phyloP scores from a whole-genome alignment of 2,113 vertebrate species.

The Nematolebias whitei region DNA sequence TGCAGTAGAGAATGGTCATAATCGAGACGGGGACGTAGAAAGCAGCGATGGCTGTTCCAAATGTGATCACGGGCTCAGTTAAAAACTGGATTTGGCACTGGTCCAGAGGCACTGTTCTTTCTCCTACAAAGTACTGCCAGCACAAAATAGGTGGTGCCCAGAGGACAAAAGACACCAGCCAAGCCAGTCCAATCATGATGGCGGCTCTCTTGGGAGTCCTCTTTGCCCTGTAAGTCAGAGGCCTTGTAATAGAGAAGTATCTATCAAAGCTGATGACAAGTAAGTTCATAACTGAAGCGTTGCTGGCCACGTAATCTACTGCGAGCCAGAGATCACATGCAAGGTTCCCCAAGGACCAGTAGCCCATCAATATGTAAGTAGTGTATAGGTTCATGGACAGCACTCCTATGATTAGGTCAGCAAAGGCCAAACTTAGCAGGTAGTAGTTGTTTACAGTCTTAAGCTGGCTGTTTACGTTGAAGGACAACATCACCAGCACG shows the following conservation, averaged over 20 bases:
- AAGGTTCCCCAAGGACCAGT: conserved; percentile 93
- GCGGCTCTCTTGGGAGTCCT: conserved; percentile 94
- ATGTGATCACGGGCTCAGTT: conserved; percentile 94
- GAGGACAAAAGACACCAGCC: conserved; percentile 93
- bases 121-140: conserved; percentile 96
- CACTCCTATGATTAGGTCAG: conserved; percentile 96
- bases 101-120: conserved; percentile 85
- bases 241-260: conserved; percentile 97
- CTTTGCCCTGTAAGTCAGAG: conserved; percentile 95
- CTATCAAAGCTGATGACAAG: conserved; percentile 98
- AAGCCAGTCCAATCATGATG: conserved; percentile 95
- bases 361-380: conserved; percentile 94
- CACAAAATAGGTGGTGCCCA: conserved; percentile 97
- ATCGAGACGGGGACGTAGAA: conserved; percentile 97
- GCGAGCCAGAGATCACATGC: conserved; percentile 98
- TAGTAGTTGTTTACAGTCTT: conserved; percentile 99
- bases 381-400: conserved; percentile 99
- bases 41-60: conserved; percentile 96
- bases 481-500: conserved; percentile 95
- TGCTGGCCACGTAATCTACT: conserved; percentile 97
- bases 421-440: conserved; percentile 95
- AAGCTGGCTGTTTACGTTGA: conserved; percentile 97
- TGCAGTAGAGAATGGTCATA: conserved; percentile 97
- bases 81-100: conserved; percentile 98
- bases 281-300: conserved; percentile 98